A percentile compares a stretch with the other conserved stretches of the same genome.
phyloP scores from a whole-genome alignment of 2,797 vertebrate genomes.

The Pantherophis vulpinus region DNA sequence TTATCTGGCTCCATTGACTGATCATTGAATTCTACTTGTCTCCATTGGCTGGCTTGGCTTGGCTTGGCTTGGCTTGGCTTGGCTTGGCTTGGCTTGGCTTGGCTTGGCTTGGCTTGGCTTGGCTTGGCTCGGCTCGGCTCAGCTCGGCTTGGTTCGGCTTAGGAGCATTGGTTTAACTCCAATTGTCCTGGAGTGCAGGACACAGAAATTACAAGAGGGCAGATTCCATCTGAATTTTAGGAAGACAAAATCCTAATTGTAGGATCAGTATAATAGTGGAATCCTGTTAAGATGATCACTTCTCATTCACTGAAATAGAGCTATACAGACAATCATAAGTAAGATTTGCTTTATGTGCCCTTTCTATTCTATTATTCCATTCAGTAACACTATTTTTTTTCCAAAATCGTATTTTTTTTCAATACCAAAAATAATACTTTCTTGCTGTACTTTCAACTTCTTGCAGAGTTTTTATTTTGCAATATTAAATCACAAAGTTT shows the following conservation, averaged over 20 bases:
- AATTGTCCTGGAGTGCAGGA: background rate
- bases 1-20: background rate
- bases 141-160: background rate
- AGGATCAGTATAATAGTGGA: background rate
- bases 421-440: background rate
- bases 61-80: background rate
- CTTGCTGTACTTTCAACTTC: background rate
- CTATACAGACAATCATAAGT: background rate
- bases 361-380: background rate
- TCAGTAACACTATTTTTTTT: background rate
- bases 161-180: background rate
- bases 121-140: too few relatives aligned
- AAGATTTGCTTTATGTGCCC: background rate
- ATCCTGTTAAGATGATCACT: background rate
- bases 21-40: background rate
- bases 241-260: background rate
- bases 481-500: background rate
- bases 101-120: background rate
- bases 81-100: too few relatives aligned
- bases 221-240: background rate
- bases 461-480: background rate
- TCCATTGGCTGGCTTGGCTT: background rate
- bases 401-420: background rate
- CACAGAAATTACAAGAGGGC: background rate
- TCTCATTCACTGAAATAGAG: background rate